phyloP scores from a whole-genome alignment of 2,888 invertebrate species.

The Chaetogeoica ovagalla region DNA sequence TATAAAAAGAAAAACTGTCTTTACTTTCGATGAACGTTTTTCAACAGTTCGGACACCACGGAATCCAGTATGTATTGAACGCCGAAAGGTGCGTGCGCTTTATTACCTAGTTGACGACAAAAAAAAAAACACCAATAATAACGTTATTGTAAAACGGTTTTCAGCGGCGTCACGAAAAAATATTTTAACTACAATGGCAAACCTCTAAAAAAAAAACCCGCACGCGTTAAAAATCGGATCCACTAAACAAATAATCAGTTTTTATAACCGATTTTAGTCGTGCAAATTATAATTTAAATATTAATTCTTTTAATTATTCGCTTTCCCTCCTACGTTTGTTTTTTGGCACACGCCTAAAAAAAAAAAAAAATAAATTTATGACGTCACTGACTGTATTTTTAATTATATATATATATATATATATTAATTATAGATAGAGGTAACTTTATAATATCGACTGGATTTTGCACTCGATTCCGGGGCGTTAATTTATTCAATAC shows the following conservation, averaged over 20 bases:
- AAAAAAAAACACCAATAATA: conserved; percentile 25
- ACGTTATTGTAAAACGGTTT: background rate
- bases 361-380: too few relatives aligned
- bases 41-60: conserved; percentile 60
- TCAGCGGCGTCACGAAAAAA: too few relatives aligned
- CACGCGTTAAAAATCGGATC: too few relatives aligned
- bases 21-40: conserved; percentile 61
- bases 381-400: too few relatives aligned
- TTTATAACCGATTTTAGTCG: background rate
- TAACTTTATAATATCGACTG: background rate
- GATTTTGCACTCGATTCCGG: background rate
- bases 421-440: too few relatives aligned
- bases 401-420: too few relatives aligned
- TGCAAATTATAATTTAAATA: background rate
- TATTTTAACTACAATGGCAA: too few relatives aligned
- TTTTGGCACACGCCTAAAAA: too few relatives aligned
- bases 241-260: too few relatives aligned
- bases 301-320: background rate
- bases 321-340: too few relatives aligned
- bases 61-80: conserved; percentile 65
- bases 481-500: conserved; percentile 17
- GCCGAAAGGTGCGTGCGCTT: conserved; percentile 58
- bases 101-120: conserved; percentile 55
- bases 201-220: too few relatives aligned
- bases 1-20: conserved; percentile 52